phyloP scores from a whole-genome alignment of 1,140 invertebrate genomes.

The Formica exsecta region DNA sequence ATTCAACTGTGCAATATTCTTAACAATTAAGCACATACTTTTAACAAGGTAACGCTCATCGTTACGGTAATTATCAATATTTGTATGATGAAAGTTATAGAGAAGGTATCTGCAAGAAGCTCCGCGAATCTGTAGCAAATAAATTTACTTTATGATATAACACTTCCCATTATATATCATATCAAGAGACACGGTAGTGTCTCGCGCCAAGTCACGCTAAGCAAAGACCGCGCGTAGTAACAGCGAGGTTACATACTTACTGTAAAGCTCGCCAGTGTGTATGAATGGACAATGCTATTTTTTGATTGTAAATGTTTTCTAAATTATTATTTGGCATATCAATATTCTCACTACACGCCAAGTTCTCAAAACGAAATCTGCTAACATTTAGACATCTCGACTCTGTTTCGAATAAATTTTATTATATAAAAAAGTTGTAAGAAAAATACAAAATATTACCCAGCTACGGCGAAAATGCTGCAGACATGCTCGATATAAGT shows the following conservation, averaged over 20 bases:
- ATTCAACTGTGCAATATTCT: background rate
- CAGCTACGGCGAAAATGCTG: constrained; percentile 22
- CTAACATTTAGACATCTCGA: background rate
- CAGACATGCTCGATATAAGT: constrained; percentile 15
- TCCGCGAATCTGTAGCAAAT: constrained; percentile 18
- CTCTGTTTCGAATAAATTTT: background rate
- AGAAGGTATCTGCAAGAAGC: constrained; percentile 15
- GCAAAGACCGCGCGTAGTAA: too few species aligned
- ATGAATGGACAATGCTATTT: constrained; percentile 2
- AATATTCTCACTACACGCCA: background rate
- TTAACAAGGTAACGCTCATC: constrained; percentile 14
- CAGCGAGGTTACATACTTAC: background rate
- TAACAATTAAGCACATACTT: constrained; percentile 20
- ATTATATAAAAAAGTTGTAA: background rate
- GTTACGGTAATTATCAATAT: background rate
- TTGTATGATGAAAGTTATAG: background rate
- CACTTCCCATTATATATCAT: background rate
- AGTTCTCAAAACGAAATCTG: background rate
- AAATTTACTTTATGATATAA: background rate
- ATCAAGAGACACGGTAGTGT: too few species aligned
- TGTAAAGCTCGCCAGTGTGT: constrained; percentile 23
- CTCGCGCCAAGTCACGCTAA: too few species aligned
- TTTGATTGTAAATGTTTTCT: background rate
- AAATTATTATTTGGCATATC: background rate
- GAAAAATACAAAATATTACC: background rate